phyloP scores from a whole-genome alignment of 53 echinoderm and acorn worm genomes.

The Stichopus horrens region DNA sequence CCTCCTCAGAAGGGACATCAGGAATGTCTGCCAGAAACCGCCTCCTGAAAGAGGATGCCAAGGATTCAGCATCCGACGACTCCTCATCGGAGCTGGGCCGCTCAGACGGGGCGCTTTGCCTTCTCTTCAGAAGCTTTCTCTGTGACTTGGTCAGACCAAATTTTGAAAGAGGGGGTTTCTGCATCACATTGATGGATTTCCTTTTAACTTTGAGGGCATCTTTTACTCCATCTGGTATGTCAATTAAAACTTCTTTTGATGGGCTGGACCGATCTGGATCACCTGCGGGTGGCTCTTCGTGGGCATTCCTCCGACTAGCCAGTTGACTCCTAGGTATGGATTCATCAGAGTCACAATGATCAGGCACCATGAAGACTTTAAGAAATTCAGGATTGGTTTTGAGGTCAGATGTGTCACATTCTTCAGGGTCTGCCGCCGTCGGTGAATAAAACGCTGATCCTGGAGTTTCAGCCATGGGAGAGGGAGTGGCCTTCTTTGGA shows the following conservation, averaged over 20 bases:
- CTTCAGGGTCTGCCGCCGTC: neutral
- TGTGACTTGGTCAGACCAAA: constrained; percentile 24
- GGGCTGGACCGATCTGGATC: neutral
- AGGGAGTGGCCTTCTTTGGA: neutral
- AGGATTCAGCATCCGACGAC: constrained; percentile 1
- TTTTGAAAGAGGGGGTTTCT: constrained; percentile 58
- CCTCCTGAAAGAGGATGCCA: constrained; percentile 24
- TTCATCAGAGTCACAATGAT: constrained; percentile 42
- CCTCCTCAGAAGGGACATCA: constrained; percentile 1
- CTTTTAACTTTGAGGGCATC: neutral
- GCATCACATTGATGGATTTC: constrained; percentile 9
- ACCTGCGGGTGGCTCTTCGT: neutral
- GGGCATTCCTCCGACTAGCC: neutral
- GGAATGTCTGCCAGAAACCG: constrained; percentile 29
- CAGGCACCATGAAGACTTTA: constrained; percentile 76
- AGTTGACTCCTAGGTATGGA: constrained; percentile 40
- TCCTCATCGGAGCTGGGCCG: constrained; percentile 9
- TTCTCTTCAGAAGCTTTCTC: constrained; percentile 31
- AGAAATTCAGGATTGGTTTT: constrained; percentile 91
- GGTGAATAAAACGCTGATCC: neutral
- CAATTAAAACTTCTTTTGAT: neutral
- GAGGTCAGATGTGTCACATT: constrained; percentile 58
- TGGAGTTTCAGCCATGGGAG: neutral
- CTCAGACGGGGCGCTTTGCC: constrained; percentile 10
- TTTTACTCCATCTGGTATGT: neutral